Conservation (phyloP, 1,140 invertebrate species). For the Panulirus ornatus region DNA sequence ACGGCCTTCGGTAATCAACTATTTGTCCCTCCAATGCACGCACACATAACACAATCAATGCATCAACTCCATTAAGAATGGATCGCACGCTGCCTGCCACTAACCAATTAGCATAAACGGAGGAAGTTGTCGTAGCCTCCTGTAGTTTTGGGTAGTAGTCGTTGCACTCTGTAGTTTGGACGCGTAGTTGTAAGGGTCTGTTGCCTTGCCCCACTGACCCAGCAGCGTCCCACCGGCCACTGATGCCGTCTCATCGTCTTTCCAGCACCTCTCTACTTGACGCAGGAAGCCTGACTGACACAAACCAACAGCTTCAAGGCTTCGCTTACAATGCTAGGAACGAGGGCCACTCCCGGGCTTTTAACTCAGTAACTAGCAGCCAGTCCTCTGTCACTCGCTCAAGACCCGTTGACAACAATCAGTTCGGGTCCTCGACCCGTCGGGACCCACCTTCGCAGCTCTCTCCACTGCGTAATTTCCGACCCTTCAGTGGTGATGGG, state of each 20-base stretch:
- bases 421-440: background rate
- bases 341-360: background rate
- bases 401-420: background rate
- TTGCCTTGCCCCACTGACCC: too few species aligned
- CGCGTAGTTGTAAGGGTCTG: background rate
- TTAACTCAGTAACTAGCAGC: slow-evolving; percentile 13
- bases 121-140: too few species aligned
- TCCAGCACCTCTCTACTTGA: slow-evolving; percentile 48
- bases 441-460: background rate
- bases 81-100: background rate
- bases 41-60: too few species aligned
- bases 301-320: background rate
- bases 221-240: background rate
- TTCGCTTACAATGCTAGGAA: slow-evolving; percentile 28
- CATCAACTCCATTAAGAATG: too few species aligned
- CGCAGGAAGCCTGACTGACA: background rate
- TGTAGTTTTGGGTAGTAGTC: background rate
- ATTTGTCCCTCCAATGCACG: too few species aligned
- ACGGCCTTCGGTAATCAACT: too few species aligned
- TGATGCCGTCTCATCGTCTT: slow-evolving; percentile 43
- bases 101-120: background rate
- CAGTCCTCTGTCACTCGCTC: background rate
- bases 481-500: background rate
- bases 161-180: background rate
- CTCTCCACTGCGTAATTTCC: background rate